Percentiles rank a stretch among this genome's conserved stretches.
These are phyloP conservation scores for Sardinella longiceps DNA, from an alignment of 2,797 vertebrate species.

Conservation along the genomic window DNA sequence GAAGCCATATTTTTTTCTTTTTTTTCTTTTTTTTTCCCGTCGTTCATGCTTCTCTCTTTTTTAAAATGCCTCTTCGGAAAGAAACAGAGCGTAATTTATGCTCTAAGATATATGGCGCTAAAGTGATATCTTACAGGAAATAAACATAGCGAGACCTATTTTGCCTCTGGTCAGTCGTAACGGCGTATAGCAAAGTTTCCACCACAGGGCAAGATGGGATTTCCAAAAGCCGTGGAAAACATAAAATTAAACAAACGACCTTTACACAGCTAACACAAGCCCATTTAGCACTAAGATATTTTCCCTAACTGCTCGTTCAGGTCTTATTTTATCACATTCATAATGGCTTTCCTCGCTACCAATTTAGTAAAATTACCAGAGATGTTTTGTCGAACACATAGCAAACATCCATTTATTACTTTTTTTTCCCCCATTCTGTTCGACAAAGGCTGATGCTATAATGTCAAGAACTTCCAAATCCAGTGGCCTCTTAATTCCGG, in stretches of 20 bases:
- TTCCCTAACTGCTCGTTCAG: background rate
- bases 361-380: constrained; percentile 32
- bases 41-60: background rate
- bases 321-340: constrained; percentile 8
- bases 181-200: constrained; percentile 71
- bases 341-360: constrained; percentile 24
- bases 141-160: constrained; percentile 53
- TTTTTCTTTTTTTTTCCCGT: background rate
- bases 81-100: constrained; percentile 79
- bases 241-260: constrained; percentile 46
- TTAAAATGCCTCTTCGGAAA: background rate
- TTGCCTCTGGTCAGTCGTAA: constrained; percentile 69
- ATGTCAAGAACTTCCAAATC: constrained; percentile 12
- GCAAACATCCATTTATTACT: constrained; percentile 2
- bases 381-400: constrained; percentile 11
- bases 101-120: constrained; percentile 63
- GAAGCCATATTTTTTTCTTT: constrained; percentile 31
- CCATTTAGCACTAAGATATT: background rate
- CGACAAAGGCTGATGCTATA: constrained; percentile 17
- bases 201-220: constrained; percentile 46
- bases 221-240: constrained; percentile 57
- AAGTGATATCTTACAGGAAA: constrained; percentile 70
- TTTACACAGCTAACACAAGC: constrained; percentile 24
- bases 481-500: constrained; percentile 10
- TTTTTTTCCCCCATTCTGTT: background rate